phyloP scores from a whole-genome alignment of 2,797 vertebrate species.

The Chaetodon trifasciatus region DNA sequence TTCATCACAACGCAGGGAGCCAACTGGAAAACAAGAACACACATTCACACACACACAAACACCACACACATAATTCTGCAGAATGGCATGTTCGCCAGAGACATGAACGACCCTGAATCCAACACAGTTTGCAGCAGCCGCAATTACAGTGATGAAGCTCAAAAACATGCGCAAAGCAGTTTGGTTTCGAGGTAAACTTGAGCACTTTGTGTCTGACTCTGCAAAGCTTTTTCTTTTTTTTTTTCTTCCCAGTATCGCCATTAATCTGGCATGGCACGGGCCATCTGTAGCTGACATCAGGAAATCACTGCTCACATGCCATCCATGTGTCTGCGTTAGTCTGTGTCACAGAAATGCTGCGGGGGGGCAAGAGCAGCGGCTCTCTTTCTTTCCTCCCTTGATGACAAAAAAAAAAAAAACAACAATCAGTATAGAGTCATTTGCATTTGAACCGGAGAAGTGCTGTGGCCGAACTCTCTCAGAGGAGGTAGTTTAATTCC shows the following conservation, averaged over 20 bases:
- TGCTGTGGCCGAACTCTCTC: conserved; percentile 29
- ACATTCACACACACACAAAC: neutral
- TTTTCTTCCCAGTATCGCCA: conserved; percentile 26
- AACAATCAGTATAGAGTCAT: conserved; percentile 23
- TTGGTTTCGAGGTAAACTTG: conserved; percentile 22
- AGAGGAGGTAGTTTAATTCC: conserved; percentile 25
- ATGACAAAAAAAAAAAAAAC: conserved; percentile 5
- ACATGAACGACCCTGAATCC: neutral
- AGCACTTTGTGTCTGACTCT: conserved; percentile 24
- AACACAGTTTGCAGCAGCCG: neutral
- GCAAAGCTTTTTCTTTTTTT: conserved; percentile 2
- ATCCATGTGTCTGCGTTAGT: conserved; percentile 61
- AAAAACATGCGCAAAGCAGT: conserved; percentile 18
- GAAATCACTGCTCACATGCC: conserved; percentile 72
- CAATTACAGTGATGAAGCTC: neutral
- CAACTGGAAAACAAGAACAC: conserved; percentile 37
- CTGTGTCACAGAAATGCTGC: conserved; percentile 56
- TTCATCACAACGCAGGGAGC: conserved; percentile 29
- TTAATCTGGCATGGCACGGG: conserved; percentile 66
- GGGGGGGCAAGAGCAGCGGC: conserved; percentile 23
- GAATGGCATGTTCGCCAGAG: neutral
- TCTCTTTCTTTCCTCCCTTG: conserved; percentile 26
- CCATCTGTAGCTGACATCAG: conserved; percentile 78
- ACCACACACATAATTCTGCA: conserved; percentile 12
- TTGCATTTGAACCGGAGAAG: conserved; percentile 44